Evolutionary conservation across 2,888 invertebrate genomes (phyloP), one percentile per base, ranked within the genome.

Genomic region (Drosophila mimica): DNA sequence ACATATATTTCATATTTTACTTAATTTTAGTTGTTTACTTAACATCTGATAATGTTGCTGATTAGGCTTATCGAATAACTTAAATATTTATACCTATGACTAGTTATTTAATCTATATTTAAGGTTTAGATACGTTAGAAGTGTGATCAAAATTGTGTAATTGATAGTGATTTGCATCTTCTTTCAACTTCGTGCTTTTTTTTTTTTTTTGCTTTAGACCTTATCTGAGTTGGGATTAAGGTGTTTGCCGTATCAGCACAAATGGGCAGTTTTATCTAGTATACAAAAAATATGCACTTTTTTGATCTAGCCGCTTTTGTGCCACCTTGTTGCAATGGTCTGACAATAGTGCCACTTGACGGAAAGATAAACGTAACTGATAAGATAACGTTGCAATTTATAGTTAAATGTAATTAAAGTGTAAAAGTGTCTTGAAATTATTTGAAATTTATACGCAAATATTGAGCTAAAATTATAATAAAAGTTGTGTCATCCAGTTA

Each of bases 1-100:
- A 25, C 25, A 25, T 25, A 2, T 38, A 65, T 48, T 51, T 9
- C 17, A 20, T 57, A 49, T 38, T 20, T 25, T 30, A 20, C 46
- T 58, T 33, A 25, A 48, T 51, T 48, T 28, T 38, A 34, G 17
- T 48, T 49, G 36, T 28, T 65, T 61, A 40, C 2, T 34, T 49
- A 49, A 15, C 59, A 54, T 58, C 31, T 38, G 70, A 48, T 61
- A 56, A 56, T 25, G 34, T 43, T 43, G 20, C n/a, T 46, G 20
- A 66, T 54, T 58, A 3, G 15, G 6, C 0, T 15, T 5, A 15
- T 36, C 36, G 15, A 9, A n/a, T n/a, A 40, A 9, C 9, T n/a
- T 15, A 25, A 8, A 25, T 46, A 15, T 8, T 25, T 4, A 46
- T 13, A 15, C 15, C 0, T 2, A 25, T 25, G 25, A 17, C 8